These are phyloP conservation scores for Yponomeuta cagnagella DNA, from an alignment of 2,888 invertebrate genomes.

Conservation along the genomic window DNA sequence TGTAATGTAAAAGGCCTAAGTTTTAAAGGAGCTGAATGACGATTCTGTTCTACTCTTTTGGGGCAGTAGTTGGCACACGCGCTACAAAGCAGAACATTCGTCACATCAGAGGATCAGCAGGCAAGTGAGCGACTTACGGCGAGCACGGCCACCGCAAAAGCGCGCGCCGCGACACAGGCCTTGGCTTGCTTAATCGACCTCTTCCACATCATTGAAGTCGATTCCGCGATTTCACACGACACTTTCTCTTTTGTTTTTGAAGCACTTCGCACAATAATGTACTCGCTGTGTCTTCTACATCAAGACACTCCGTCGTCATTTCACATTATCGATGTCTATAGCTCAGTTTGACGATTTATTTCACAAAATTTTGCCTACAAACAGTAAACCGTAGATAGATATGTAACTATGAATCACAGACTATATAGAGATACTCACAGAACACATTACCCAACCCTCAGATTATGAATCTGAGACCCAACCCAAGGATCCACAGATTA, in stretches of 20 bases:
- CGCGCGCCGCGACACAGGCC: conserved; percentile 37
- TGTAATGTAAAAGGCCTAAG: no score
- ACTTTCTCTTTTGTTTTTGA: conserved; percentile 57
- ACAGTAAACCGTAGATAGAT: no score
- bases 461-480: no score
- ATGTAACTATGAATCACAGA: no score
- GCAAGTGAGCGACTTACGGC: conserved; percentile 26
- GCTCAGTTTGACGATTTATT: background rate
- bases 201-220: conserved; percentile 74
- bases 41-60: no score
- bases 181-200: conserved; percentile 71
- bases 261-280: conserved; percentile 9
- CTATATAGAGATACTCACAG: no score
- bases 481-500: no score
- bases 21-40: no score
- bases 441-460: no score
- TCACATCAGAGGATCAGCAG: no score
- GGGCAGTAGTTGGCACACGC: no score
- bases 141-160: conserved; percentile 41
- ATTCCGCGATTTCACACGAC: conserved; percentile 67
- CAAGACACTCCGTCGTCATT: background rate
- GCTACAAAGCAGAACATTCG: no score
- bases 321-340: conserved; percentile 2
- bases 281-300: background rate
- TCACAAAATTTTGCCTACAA: background rate